Conservation (phyloP, 2,797 vertebrate species). For the Hozukius guyotensis region DNA sequence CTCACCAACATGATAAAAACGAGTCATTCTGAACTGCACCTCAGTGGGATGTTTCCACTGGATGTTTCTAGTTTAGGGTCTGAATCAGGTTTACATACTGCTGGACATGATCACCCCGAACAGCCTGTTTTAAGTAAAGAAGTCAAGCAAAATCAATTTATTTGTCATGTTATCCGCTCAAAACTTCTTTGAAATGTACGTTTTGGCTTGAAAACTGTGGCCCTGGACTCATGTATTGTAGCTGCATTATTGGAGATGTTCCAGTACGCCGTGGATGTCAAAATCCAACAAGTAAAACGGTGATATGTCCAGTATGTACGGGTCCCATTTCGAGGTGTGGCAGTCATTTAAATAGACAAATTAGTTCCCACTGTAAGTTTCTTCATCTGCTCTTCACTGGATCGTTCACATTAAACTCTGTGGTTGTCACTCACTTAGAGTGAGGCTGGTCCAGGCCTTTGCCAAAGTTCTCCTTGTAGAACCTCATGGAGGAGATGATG, state of each 20-base stretch:
- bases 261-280: no score
- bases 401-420: not conserved
- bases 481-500: constrained; percentile 90
- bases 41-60: no score
- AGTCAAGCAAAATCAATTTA: not conserved
- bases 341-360: not conserved
- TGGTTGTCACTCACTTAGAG: constrained; percentile 62
- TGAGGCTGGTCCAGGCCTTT: constrained; percentile 67
- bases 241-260: no score
- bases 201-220: not conserved
- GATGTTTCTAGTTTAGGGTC: no score
- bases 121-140: not conserved
- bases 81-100: not conserved
- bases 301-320: no score
- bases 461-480: constrained; percentile 89
- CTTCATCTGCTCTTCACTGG: not conserved
- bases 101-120: not conserved
- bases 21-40: no score
- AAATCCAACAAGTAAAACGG: no score
- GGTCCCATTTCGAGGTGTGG: no score
- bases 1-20: no score
- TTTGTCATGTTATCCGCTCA: not conserved
- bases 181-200: not conserved
- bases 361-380: not conserved
- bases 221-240: not conserved